These are phyloP conservation scores for Ichneumon xanthorius DNA, from an alignment of 2,888 invertebrate genomes.

Conservation along the genomic window DNA sequence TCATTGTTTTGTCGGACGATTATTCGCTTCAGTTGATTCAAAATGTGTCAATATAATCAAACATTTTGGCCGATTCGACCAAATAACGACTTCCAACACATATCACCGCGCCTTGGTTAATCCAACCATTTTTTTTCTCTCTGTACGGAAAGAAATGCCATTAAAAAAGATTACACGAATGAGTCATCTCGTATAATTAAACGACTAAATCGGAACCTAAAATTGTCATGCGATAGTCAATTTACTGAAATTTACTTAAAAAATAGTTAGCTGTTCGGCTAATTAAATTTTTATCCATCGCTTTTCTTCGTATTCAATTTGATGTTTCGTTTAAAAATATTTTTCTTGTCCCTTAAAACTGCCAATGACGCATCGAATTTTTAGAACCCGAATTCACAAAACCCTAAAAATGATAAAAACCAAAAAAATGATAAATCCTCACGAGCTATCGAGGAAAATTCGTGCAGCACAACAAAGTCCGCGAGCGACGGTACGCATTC, in stretches of 20 bases:
- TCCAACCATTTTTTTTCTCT: slow-evolving; percentile 18
- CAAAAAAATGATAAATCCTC: neutral
- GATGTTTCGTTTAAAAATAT: neutral
- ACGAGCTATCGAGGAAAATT: slow-evolving; percentile 6
- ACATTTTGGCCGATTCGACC: neutral
- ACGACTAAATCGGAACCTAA: neutral
- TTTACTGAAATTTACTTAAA: neutral
- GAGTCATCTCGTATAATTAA: neutral
- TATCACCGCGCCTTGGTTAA: too few relatives aligned
- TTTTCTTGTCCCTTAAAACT: neutral
- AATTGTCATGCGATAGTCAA: neutral
- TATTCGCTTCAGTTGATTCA: too few relatives aligned
- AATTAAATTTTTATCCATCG: neutral
- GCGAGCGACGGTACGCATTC: neutral
- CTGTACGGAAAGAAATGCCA: neutral
- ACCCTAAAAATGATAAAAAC: neutral
- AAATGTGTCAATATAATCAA: too few relatives aligned
- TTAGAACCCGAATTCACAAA: neutral
- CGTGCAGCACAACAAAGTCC: neutral
- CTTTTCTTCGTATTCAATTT: neutral
- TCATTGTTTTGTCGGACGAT: too few relatives aligned
- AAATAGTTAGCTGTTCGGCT: neutral
- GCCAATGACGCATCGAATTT: neutral
- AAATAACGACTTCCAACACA: too few relatives aligned
- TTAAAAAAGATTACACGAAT: neutral